Evolutionary conservation across 2,113 vertebrate species (phyloP), one percentile per base, ranked within the genome.

Genomic region (Aptenodytes forsteri): DNA sequence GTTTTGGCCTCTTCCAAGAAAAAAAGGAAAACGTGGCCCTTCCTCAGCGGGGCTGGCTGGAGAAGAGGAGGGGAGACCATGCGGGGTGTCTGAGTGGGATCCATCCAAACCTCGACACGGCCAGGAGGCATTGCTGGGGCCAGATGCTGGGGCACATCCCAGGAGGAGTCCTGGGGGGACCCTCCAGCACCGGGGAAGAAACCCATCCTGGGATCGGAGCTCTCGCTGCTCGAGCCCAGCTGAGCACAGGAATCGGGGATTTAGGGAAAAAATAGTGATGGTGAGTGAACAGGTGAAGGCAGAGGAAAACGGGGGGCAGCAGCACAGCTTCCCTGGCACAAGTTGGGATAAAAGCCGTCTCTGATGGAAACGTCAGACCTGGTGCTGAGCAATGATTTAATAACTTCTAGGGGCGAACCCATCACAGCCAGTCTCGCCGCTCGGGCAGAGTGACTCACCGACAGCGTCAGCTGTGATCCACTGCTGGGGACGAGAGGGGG

Each of bases 331-430:
- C 47, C n/a, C 59, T 2, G 5, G 50, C 58, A 32, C 66, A 81
- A 78, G 49, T 54, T 91, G 80, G 92, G 95, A 91, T 90, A 87
- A 97, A 97, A 95, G 79, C 86, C 56, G 30, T 19, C 6, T 95
- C 96, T 94, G 89, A 94, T 90, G 95, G 95, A 92, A 97, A 93
- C 69, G 62, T 91, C 96, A 97, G 89, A 8, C 65, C 65, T 12
- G 83, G 50, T 36, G 59, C 89, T 91, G 87, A 94, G 93, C 78
- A 61, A 93, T 96, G 96, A 97, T 96, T 97, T 97, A 96, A 96
- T 97, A 89, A 95, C 80, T 96, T 90, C 73, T 65, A 96, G 49
- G 61, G 90, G 67, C 10, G 15, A 96, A 86, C 21, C 65, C 84
- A 34, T 92, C 95, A 86, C 46, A 88, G 94, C 61, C 96, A 76